phyloP scores from a whole-genome alignment of 2,888 invertebrate species.

The Drosophila subquinaria region DNA sequence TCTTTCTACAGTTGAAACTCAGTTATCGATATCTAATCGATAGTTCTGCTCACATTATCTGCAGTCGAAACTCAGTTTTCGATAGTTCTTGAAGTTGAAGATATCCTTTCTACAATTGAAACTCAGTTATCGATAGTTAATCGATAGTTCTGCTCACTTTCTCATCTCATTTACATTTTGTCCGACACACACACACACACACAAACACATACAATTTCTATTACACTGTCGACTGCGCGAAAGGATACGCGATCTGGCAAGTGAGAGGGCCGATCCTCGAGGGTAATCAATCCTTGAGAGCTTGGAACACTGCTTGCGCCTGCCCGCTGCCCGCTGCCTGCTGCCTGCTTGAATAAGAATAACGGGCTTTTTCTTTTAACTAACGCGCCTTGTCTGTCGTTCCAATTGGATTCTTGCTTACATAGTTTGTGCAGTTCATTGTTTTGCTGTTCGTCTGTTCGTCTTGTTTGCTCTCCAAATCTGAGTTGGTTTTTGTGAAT shows the following conservation, averaged over 20 bases:
- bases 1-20: not conserved
- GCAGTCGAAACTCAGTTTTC: not conserved
- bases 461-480: slow-evolving; percentile 61
- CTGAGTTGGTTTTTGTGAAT: slow-evolving; percentile 62
- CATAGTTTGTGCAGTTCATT: slow-evolving; percentile 28
- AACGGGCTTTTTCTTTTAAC: slow-evolving; percentile 31
- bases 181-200: slow-evolving; percentile 5
- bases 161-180: slow-evolving; percentile 10
- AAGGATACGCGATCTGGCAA: slow-evolving; percentile 17
- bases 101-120: not conserved
- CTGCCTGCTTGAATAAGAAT: slow-evolving; percentile 17
- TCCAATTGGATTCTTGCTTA: slow-evolving; percentile 35
- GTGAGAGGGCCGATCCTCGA: slow-evolving; percentile 9
- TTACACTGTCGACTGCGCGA: slow-evolving; percentile 14
- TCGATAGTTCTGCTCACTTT: not conserved
- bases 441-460: slow-evolving; percentile 48
- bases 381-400: slow-evolving; percentile 27
- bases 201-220: not conserved
- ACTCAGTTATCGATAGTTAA: not conserved
- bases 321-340: not conserved
- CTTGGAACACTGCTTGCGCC: slow-evolving; percentile 37
- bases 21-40: slow-evolving; percentile 1
- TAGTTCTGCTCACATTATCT: not conserved
- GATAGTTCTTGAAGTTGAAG: not conserved
- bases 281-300: not conserved